Base-by-base conservation (phyloP, 2,113 vertebrate genomes). In the Leuciscus idus region DNA sequence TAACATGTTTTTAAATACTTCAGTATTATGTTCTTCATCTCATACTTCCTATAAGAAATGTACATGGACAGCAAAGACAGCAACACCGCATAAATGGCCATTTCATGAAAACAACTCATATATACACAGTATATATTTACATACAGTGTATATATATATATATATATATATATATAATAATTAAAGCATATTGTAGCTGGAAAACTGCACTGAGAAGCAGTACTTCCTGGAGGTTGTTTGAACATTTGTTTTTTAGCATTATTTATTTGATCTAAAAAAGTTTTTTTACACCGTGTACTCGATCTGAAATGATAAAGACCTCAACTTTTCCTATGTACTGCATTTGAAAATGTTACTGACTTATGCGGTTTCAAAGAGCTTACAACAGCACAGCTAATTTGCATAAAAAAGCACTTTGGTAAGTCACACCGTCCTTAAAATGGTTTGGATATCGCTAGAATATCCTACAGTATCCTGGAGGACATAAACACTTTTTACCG, bases 341-440 rank as follows among this genome's bases (percentile, higher is more conserved):
- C 23, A 74, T 26, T 9, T 72, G 36, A 72, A 43, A 12, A 17
- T 48, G 17, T 74, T 17, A 75, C n/a, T 50, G 73, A 75, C 73
- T 75, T 48, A 2, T 48, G 43, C 2, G 11, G 39, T 75, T 75
- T 74, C n/a, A 75, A 75, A 75, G 43, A 28, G 43, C 72, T 75
- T 75, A 50, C 72, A 75, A 75, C 39, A 50, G 73, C 73, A 75
- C 43, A 28, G 50, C 73, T 75, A 9, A 75, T 75, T 75, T 50
- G 46, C 73, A 75, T 75, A 75, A 75, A 75, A 75, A 75, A 50
- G n/a, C 73, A 75, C 43, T 75, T 75, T 48, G 39, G 43, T 48
- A 75, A 75, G 73, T 75, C 73, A 75, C 43, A 8, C 43, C 13
- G 73, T 8, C 73, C 73, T 75, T 75, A 17, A 75, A 75, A 50